Evolutionary conservation across 2,797 vertebrate species (phyloP), one percentile per base, ranked within the genome.

Genomic region (Uromys caudimaculatus): DNA sequence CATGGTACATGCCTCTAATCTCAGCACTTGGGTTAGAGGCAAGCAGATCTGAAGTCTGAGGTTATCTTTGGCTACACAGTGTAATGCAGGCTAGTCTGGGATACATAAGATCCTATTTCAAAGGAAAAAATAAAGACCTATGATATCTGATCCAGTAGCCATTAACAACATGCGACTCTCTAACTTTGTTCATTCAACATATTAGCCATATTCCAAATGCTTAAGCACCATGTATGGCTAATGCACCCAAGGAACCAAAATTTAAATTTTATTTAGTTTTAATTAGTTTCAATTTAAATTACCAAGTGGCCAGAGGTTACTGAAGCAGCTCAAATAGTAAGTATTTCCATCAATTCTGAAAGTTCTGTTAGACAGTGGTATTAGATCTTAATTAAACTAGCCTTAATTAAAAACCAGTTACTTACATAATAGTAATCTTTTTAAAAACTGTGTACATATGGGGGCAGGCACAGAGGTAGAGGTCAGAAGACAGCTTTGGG

Each of bases 221-320:
- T 94, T 32, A 85, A 29, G 0, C 54, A 75, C 3, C 38, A 54
- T 50, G n/a, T 47, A 7, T 73, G 50, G 50, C 79, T 69, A 60
- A 35, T 50, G 23, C 14, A 76, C 3, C 71, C 60, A 50, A 95
- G 35, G 56, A 60, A 89, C 41, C 67, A 27, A 84, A n/a, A 44
- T 83, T 83, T 52, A 50, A n/a, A 52, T 38, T 86, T 52, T n/a
- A 71, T 87, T 90, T 73, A 64, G 78, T 75, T 83, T 54, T 85
- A 81, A 71, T 87, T 91, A 73, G 84, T 23, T 94, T 67, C 82
- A 79, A 71, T 29, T 89, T 82, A 77, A 60, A 90, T 41, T 38
- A 78, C 52, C 35, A 93, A 29, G 23, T 73, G 16, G 23, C n/a
- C 67, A 93, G 7, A 94, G 58, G 50, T 60, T 89, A 92, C 52